These are phyloP conservation scores for Endotricha flammealis DNA, from an alignment of 2,888 invertebrate genomes.

Conservation along the genomic window DNA sequence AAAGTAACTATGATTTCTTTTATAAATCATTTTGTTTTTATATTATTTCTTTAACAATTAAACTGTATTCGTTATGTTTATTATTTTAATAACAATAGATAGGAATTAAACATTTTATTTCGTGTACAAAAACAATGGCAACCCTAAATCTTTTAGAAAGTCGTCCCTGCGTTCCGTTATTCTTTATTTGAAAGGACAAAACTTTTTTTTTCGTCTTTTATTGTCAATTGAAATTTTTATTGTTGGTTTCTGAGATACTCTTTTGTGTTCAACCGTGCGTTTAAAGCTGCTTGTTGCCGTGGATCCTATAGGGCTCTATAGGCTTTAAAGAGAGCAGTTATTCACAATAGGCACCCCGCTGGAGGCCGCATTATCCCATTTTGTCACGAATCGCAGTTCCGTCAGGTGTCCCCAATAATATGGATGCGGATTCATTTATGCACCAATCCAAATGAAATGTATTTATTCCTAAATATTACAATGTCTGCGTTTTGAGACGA, in stretches of 20 bases:
- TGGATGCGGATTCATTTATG: constrained; percentile 51
- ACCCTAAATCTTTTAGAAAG: constrained; percentile 64
- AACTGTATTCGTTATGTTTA: no score
- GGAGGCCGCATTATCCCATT: constrained; percentile 63
- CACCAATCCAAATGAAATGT: constrained; percentile 32
- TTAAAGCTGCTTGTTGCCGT: constrained; percentile 65
- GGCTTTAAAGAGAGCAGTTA: constrained; percentile 58
- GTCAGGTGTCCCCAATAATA: constrained; percentile 63
- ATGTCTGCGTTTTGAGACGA: constrained; percentile 22
- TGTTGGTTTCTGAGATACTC: constrained; percentile 73
- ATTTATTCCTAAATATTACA: constrained; percentile 38
- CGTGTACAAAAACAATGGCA: constrained; percentile 58
- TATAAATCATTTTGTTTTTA: no score
- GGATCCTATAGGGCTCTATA: constrained; percentile 38
- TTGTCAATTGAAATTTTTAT: constrained; percentile 78
- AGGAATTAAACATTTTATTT: constrained; percentile 42
- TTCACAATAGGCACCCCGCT: constrained; percentile 65
- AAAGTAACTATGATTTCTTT: no score
- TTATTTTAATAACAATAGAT: constrained; percentile 4
- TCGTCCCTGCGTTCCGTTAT: constrained; percentile 65
- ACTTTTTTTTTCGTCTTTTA: constrained; percentile 51
- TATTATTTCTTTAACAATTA: no score
- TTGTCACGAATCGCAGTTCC: constrained; percentile 46
- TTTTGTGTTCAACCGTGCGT: constrained; percentile 74
- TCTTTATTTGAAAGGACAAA: constrained; percentile 60